Evolutionary conservation across 1,140 invertebrate species (phyloP).

Genomic region (Macrobrachium nipponense): DNA sequence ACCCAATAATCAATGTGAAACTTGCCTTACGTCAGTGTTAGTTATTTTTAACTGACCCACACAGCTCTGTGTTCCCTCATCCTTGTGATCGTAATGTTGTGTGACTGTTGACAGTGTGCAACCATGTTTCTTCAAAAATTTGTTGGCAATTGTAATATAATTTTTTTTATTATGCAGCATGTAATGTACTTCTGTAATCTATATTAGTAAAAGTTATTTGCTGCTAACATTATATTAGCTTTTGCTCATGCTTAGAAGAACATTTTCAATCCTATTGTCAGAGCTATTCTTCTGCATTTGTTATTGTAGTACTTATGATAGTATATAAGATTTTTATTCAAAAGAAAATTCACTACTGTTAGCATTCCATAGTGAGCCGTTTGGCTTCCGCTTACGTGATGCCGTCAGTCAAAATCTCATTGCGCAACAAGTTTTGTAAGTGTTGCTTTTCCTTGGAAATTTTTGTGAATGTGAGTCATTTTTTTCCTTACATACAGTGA

Average conservation of each 20-base stretch:
- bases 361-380: conserved; percentile 51
- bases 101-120: conserved; percentile 50
- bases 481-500: background rate
- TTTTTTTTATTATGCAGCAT: conserved; percentile 29
- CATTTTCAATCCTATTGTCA: conserved; percentile 45
- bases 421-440: conserved; percentile 38
- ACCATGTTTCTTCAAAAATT: conserved; percentile 41
- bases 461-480: conserved; percentile 8
- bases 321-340: conserved; percentile 40
- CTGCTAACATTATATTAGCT: conserved; percentile 49
- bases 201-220: conserved; percentile 42
- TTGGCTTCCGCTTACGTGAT: conserved; percentile 44
- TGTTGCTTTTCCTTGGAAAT: conserved; percentile 44
- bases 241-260: conserved; percentile 53
- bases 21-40: conserved; percentile 37
- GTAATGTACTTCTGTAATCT: conserved; percentile 40
- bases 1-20: conserved; percentile 29
- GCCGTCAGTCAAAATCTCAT: conserved; percentile 33
- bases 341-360: conserved; percentile 41
- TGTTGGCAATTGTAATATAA: conserved; percentile 49
- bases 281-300: conserved; percentile 42
- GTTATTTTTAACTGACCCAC: conserved; percentile 41
- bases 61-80: conserved; percentile 33
- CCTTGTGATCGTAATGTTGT: conserved; percentile 50
- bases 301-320: conserved; percentile 30